Percentiles rank a stretch among this genome's conserved stretches.
phyloP scores from a whole-genome alignment of 2,888 invertebrate species.

The Torymus auratus region DNA sequence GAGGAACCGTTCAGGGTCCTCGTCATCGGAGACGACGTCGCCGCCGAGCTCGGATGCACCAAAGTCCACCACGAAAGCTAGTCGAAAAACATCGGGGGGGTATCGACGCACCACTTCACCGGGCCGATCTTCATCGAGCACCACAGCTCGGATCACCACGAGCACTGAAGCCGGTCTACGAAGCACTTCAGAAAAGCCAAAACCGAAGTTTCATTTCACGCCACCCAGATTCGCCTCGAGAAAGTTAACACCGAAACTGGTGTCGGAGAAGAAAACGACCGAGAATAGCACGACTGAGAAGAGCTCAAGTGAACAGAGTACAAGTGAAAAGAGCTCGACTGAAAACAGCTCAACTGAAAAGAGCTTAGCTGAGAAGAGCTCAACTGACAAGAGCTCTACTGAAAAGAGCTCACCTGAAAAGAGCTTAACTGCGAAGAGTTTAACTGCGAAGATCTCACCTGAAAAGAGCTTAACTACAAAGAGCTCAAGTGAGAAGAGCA shows the following conservation, averaged over 20 bases:
- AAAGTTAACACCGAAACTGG: neutral
- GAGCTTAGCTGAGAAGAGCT: neutral
- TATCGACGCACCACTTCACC: neutral
- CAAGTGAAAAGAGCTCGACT: no score
- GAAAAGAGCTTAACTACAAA: neutral
- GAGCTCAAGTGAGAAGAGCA: neutral
- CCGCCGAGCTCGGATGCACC: neutral
- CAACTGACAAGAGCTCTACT: no score
- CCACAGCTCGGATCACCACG: neutral
- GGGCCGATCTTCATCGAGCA: neutral
- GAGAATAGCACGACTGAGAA: neutral
- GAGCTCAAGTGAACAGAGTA: no score
- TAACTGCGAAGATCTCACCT: neutral
- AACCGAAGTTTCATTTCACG: neutral
- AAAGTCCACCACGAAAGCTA: slow-evolving; percentile 12
- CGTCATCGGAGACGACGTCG: neutral
- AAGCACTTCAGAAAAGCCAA: neutral
- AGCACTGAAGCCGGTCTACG: slow-evolving; percentile 13
- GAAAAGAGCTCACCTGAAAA: no score
- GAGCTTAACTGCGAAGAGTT: neutral
- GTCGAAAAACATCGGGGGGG: neutral
- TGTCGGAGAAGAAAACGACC: no score
- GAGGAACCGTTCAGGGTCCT: neutral
- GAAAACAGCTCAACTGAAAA: neutral
- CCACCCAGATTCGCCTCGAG: slow-evolving; percentile 3